These are phyloP conservation scores for Choloepus hoffmanni DNA, from an alignment of 2,113 vertebrate genomes.

Conservation along the genomic window DNA sequence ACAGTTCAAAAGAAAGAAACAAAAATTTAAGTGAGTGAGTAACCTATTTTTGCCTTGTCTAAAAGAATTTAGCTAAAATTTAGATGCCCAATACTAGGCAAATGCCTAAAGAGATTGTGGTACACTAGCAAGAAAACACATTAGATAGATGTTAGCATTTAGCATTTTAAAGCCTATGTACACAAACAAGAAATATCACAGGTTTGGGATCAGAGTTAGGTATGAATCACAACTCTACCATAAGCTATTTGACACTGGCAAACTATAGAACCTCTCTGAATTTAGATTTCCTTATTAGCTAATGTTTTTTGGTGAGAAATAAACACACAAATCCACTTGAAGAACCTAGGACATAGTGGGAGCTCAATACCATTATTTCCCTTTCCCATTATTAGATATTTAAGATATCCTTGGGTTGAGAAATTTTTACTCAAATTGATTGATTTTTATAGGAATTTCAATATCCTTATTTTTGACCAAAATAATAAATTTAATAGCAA, in stretches of 20 bases:
- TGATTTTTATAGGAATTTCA: constrained; percentile 39
- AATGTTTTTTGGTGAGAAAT: neutral
- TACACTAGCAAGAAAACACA: neutral
- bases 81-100: neutral
- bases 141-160: constrained; percentile 2
- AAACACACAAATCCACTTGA: neutral
- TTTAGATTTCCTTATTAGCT: neutral
- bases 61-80: constrained; percentile 28
- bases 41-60: neutral
- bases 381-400: neutral
- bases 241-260: neutral
- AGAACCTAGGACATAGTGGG: neutral
- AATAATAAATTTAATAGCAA: neutral
- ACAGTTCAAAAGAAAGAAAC: constrained; percentile 33
- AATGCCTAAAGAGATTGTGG: neutral
- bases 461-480: neutral
- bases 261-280: neutral
- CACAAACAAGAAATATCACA: neutral
- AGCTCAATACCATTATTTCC: neutral
- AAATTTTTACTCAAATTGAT: constrained; percentile 17
- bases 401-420: neutral
- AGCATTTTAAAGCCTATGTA: neutral
- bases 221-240: constrained; percentile 4
- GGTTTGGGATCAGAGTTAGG: neutral
- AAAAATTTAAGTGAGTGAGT: neutral